Conservation (phyloP, 2,888 invertebrate genomes). For the Calameuta pallipes region DNA sequence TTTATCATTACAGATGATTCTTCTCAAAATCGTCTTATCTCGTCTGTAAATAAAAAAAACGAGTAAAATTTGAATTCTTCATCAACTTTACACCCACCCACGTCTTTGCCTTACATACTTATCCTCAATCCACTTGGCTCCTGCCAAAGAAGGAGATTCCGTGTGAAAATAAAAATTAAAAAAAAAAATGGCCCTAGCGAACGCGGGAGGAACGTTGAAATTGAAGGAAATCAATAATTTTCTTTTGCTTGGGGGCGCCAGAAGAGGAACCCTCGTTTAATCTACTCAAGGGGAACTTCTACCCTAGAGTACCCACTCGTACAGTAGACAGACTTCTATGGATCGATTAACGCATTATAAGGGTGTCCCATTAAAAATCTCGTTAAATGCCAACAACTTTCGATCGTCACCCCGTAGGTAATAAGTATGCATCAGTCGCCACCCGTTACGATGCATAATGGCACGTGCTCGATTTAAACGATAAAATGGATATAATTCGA, state of each 20-base stretch:
- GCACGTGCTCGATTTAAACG: neutral
- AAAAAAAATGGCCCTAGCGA: neutral
- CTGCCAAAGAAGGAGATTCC: neutral
- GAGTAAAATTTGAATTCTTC: neutral
- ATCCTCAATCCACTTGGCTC: neutral
- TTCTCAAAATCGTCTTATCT: neutral
- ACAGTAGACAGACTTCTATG: neutral
- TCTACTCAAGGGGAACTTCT: constrained; percentile 2
- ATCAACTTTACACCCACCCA: neutral
- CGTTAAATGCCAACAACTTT: neutral
- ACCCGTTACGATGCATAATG: neutral
- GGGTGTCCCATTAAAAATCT: neutral
- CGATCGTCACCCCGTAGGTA: neutral
- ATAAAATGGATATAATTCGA: neutral
- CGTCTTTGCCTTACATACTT: neutral
- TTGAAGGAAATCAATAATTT: constrained; percentile 1
- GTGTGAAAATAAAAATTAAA: neutral
- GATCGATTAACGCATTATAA: constrained; percentile 3
- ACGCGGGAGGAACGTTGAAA: neutral
- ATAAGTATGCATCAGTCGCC: neutral
- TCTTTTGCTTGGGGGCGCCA: neutral
- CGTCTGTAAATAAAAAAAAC: neutral
- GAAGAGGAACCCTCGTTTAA: neutral
- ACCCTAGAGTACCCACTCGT: neutral
- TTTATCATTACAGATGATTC: neutral